phyloP scores from a whole-genome alignment of 2,888 invertebrate genomes.

The Pimpla rufipes region DNA sequence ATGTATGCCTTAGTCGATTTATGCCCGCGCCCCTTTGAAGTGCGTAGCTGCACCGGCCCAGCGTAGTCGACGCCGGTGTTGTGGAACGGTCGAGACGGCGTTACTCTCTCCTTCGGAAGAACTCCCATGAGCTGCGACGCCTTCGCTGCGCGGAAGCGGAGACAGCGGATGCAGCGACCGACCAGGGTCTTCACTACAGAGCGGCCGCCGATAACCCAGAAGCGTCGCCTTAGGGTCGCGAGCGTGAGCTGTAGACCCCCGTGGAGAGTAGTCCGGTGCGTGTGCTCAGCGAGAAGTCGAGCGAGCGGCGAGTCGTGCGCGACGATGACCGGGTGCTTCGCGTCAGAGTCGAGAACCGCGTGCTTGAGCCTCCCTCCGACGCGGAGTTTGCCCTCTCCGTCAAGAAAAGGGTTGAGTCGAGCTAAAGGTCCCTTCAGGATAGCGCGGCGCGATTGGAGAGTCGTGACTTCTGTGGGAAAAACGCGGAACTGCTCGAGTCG shows the following conservation, averaged over 20 bases:
- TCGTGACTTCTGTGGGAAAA: no score
- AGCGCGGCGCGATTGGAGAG: no score
- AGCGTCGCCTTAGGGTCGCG: conserved; percentile 33
- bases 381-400: conserved; percentile 32
- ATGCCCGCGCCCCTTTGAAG: conserved; percentile 44
- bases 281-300: conserved; percentile 28
- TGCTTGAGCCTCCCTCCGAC: conserved; percentile 49
- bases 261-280: conserved; percentile 50
- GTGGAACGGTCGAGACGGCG: conserved; percentile 62
- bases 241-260: conserved; percentile 58
- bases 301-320: conserved; percentile 42
- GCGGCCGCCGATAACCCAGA: conserved; percentile 63
- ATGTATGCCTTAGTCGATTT: conserved; percentile 67
- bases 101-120: conserved; percentile 11
- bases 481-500: no score
- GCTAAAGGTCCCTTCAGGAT: no score
- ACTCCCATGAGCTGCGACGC: conserved; percentile 17
- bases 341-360: conserved; percentile 27
- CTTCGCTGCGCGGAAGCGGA: conserved; percentile 7
- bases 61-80: conserved; percentile 64
- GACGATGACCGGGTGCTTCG: conserved; percentile 48
- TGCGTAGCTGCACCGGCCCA: conserved; percentile 53
- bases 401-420: conserved; percentile 44
- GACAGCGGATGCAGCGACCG: conserved; percentile 48
- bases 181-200: conserved; percentile 43